phyloP scores from a whole-genome alignment of 92 coral and sea anemone species.

The Porites evermanni region DNA sequence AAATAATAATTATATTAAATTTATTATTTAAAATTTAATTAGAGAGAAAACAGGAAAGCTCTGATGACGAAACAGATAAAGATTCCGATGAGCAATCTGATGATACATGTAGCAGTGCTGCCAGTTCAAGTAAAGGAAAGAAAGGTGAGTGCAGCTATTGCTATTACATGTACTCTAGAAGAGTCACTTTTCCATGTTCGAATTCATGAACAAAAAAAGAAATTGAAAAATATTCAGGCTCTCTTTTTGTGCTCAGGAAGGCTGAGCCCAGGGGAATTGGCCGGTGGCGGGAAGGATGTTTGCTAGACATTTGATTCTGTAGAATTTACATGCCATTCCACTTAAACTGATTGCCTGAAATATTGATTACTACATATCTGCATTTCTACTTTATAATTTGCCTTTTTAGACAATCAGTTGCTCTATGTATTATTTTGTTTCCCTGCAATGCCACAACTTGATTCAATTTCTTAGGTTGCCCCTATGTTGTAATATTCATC shows the following conservation, averaged over 20 bases:
- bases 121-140: constrained; percentile 37
- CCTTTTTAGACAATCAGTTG: constrained; percentile 8
- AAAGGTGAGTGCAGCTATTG: constrained; percentile 5
- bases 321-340: constrained; percentile 4
- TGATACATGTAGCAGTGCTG: constrained; percentile 29
- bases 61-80: constrained; percentile 5
- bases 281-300: constrained; percentile 5
- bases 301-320: constrained; percentile 24
- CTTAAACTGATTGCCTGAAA: constrained; percentile 28
- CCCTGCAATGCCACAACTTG: constrained; percentile 8
- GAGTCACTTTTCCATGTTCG: constrained; percentile 17
- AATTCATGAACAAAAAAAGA: constrained; percentile 8
- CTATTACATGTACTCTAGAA: not conserved
- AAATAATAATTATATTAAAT: not conserved
- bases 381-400: not conserved
- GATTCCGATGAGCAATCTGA: constrained; percentile 21
- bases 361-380: constrained; percentile 12
- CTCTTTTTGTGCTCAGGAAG: constrained; percentile 3
- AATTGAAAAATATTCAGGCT: not conserved
- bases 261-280: constrained; percentile 23
- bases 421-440: constrained; percentile 18
- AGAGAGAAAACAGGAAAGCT: constrained; percentile 23
- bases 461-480: constrained; percentile 1
- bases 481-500: not conserved
- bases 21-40: not conserved